Percentiles rank a stretch among this genome's conserved stretches.
phyloP scores from a whole-genome alignment of 2,113 vertebrate species.

The Caloenas nicobarica region DNA sequence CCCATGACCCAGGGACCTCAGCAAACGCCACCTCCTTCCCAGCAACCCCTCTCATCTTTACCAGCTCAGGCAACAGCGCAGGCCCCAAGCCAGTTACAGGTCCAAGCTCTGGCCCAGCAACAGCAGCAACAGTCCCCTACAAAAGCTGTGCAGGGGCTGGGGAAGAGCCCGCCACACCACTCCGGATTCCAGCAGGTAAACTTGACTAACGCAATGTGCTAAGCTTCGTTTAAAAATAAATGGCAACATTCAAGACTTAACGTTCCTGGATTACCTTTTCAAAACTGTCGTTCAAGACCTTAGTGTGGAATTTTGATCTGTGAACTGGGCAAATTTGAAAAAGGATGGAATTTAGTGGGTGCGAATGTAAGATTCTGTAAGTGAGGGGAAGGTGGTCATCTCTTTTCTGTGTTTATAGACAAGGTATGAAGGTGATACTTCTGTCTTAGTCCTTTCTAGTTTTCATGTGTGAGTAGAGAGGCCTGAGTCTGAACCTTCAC shows the following conservation, averaged over 20 bases:
- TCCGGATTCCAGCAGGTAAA: constrained; percentile 91
- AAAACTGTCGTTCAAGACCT: not conserved
- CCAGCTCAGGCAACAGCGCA: constrained; percentile 86
- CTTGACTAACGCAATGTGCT: not conserved
- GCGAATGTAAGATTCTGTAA: not conserved
- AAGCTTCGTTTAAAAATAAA: not conserved
- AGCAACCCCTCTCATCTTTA: constrained; percentile 79
- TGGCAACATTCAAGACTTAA: not conserved
- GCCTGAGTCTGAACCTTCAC: not conserved
- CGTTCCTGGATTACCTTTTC: not conserved
- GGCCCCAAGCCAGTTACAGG: constrained; percentile 87
- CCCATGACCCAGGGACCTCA: constrained; percentile 86
- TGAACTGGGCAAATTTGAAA: not conserved
- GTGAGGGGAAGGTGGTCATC: not conserved
- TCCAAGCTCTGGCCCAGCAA: constrained; percentile 84
- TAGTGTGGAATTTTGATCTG: not conserved
- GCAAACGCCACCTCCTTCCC: constrained; percentile 81
- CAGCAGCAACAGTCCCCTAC: constrained; percentile 84
- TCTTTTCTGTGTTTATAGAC: not conserved
- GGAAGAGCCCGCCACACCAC: constrained; percentile 93
- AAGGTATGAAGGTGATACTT: not conserved
- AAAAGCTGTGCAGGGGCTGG: constrained; percentile 84
- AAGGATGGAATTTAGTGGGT: not conserved
- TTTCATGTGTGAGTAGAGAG: not conserved
- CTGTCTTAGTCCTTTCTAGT: not conserved